phyloP scores from a whole-genome alignment of 2,888 invertebrate genomes.

The Lordiphosa andalusiaca region DNA sequence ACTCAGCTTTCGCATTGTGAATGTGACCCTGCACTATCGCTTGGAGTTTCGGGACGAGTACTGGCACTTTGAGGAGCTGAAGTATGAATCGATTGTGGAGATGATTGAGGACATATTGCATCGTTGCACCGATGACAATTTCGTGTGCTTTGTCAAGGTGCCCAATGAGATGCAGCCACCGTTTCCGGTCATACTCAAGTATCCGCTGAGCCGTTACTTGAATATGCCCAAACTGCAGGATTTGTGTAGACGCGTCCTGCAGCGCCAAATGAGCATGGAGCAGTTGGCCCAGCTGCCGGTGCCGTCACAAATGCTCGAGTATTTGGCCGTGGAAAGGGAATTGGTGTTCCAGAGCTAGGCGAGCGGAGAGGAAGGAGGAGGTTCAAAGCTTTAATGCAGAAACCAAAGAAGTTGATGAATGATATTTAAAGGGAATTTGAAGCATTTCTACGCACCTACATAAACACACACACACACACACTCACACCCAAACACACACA shows the following conservation, averaged over 20 bases:
- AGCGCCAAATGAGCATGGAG: conserved; percentile 83
- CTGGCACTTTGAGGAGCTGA: conserved; percentile 79
- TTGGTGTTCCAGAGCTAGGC: conserved; percentile 76
- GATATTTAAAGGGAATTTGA: conserved; percentile 36
- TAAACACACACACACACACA: conserved; percentile 42
- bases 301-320: conserved; percentile 82
- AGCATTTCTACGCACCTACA: conserved; percentile 38
- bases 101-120: conserved; percentile 88
- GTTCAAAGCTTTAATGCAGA: conserved; percentile 60
- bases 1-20: conserved; percentile 86
- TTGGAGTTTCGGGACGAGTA: conserved; percentile 85
- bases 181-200: conserved; percentile 87
- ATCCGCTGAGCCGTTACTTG: conserved; percentile 88
- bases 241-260: conserved; percentile 87
- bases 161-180: conserved; percentile 85
- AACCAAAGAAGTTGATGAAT: conserved; percentile 60
- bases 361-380: conserved; percentile 11
- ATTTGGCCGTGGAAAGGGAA: conserved; percentile 81
- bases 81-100: conserved; percentile 84
- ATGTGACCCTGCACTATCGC: conserved; percentile 87
- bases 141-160: conserved; percentile 87
- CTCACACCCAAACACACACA: conserved; percentile 34
- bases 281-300: conserved; percentile 87
- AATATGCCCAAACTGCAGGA: conserved; percentile 87
- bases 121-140: conserved; percentile 84